phyloP scores from a whole-genome alignment of 2,797 vertebrate species.

The Siniperca undulata region DNA sequence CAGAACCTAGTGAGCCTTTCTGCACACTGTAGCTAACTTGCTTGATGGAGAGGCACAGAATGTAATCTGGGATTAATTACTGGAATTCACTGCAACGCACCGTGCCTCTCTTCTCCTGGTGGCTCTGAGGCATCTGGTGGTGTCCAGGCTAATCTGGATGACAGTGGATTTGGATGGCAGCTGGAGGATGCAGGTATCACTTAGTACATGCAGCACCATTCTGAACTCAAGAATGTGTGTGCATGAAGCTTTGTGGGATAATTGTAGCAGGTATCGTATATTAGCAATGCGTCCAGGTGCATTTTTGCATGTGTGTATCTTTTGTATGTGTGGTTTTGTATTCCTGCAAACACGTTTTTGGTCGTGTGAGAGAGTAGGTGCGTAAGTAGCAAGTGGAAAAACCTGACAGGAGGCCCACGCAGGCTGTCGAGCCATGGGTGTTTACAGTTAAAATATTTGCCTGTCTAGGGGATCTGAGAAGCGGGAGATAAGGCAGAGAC shows the following conservation, averaged over 20 bases:
- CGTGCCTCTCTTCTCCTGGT: slow-evolving; percentile 55
- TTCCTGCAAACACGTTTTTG: slow-evolving; percentile 44
- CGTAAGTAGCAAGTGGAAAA: slow-evolving; percentile 71
- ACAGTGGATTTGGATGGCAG: slow-evolving; percentile 76
- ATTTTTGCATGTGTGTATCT: slow-evolving; percentile 5
- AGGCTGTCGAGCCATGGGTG: slow-evolving; percentile 79
- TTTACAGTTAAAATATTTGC: slow-evolving; percentile 87
- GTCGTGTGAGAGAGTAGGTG: slow-evolving; percentile 62
- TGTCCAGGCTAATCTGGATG: slow-evolving; percentile 80
- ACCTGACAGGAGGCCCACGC: slow-evolving; percentile 79
- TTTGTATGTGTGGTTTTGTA: slow-evolving; percentile 42
- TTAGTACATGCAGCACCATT: slow-evolving; percentile 34
- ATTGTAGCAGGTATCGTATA: slow-evolving; percentile 34
- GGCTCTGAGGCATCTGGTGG: slow-evolving; percentile 70
- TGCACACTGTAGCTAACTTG: slow-evolving; percentile 61
- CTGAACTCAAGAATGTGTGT: slow-evolving; percentile 28
- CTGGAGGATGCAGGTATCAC: slow-evolving; percentile 68
- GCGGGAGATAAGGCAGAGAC: slow-evolving; percentile 82
- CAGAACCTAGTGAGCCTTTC: slow-evolving; percentile 44
- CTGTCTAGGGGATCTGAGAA: slow-evolving; percentile 82
- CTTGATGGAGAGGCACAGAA: slow-evolving; percentile 72
- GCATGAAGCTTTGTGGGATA: slow-evolving; percentile 30
- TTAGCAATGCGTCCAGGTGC: slow-evolving; percentile 3
- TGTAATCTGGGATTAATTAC: slow-evolving; percentile 86
- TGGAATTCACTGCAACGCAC: slow-evolving; percentile 66